Evolutionary conservation across 2,797 vertebrate genomes (phyloP).

Genomic region (Nyctalus aviator): DNA sequence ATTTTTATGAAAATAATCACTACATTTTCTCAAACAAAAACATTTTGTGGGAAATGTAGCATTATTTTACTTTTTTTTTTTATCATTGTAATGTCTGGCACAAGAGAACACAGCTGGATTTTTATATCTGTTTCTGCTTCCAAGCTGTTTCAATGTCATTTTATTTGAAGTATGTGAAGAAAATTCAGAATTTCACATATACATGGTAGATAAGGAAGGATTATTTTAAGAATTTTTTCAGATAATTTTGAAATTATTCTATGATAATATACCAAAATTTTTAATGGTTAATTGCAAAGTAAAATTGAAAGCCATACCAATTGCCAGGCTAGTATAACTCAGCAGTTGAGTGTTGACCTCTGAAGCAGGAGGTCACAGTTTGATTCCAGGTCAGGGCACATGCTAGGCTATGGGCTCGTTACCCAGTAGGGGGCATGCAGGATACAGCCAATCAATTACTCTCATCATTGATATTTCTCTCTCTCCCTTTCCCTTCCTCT

Average conservation of each 20-base stretch:
- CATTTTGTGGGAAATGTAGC: neutral
- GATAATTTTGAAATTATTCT: slow-evolving; percentile 2
- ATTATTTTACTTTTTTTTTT: neutral
- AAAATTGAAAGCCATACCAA: slow-evolving; percentile 37
- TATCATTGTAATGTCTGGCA: neutral
- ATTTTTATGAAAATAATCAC: slow-evolving; percentile 28
- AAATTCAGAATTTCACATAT: neutral
- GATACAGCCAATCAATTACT: too few relatives aligned
- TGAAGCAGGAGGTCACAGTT: too few relatives aligned
- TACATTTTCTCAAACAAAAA: slow-evolving; percentile 22
- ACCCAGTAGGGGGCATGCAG: too few relatives aligned
- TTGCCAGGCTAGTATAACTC: neutral
- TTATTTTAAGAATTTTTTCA: slow-evolving; percentile 17
- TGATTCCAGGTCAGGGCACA: too few relatives aligned
- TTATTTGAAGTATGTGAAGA: slow-evolving; percentile 15
- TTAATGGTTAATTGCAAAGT: slow-evolving; percentile 29
- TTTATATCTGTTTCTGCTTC: slow-evolving; percentile 9
- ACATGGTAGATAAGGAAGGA: neutral
- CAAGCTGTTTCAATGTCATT: neutral
- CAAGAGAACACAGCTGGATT: neutral
- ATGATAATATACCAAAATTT: slow-evolving; percentile 39
- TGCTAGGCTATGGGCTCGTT: too few relatives aligned
- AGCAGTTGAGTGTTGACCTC: too few relatives aligned
- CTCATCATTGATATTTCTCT: too few relatives aligned
- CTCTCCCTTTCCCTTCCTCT: too few relatives aligned